Evolutionary conservation across 2,113 vertebrate genomes (phyloP).

Genomic region (Zosterops borbonicus): DNA sequence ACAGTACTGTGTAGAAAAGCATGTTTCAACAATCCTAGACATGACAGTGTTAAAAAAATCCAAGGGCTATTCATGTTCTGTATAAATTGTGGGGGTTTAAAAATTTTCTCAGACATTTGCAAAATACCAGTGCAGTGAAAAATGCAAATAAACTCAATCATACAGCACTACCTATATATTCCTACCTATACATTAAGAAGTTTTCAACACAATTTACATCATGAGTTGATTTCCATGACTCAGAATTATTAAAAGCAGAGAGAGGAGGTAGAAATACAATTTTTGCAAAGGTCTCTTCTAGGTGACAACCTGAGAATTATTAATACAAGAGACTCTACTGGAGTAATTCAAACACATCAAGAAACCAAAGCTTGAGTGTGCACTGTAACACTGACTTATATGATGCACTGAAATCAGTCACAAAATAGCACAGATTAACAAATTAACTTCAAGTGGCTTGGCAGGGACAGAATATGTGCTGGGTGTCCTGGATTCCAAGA

Average conservation of each 20-base stretch:
- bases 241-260: background rate
- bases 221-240: background rate
- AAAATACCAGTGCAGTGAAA: background rate
- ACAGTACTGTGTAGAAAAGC: background rate
- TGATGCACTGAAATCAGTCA: background rate
- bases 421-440: background rate
- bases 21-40: background rate
- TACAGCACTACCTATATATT: background rate
- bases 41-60: background rate
- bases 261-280: background rate
- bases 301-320: background rate
- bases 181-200: background rate
- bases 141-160: background rate
- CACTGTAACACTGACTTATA: background rate
- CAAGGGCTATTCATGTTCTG: background rate
- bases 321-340: background rate
- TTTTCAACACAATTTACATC: background rate
- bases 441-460: background rate
- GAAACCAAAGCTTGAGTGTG: background rate
- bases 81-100: fast-evolving
- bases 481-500: background rate
- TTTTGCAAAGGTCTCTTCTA: background rate
- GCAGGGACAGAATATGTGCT: background rate
- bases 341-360: background rate
- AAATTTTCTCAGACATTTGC: background rate